Conservation (phyloP, 1,140 invertebrate genomes). For the Drepana arcuata region DNA sequence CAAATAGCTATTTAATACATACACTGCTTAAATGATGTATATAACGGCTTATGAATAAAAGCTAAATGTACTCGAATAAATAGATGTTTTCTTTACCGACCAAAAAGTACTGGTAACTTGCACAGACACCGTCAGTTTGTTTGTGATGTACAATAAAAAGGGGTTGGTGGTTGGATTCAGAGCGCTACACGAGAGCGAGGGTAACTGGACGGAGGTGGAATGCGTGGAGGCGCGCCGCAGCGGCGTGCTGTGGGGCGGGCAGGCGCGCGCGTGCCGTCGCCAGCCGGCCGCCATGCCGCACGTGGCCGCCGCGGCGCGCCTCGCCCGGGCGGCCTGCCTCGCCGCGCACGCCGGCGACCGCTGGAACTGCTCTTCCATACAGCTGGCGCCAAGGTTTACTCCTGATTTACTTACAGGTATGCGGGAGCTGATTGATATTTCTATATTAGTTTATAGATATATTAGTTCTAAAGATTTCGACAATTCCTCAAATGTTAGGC, state of each 20-base stretch:
- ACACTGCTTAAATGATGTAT: no score
- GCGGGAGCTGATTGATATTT: background rate
- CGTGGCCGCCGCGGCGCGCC: constrained; percentile 79
- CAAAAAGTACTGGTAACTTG: no score
- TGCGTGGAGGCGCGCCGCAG: constrained; percentile 71
- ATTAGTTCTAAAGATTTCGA: no score
- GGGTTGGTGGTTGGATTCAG: constrained; percentile 18
- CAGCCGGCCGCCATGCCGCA: constrained; percentile 81
- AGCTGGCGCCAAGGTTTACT: constrained; percentile 78
- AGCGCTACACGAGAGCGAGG: constrained; percentile 48
- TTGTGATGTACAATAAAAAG: no score
- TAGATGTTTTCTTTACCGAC: no score
- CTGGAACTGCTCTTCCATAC: constrained; percentile 90
- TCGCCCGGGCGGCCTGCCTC: constrained; percentile 81
- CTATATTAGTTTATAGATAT: no score
- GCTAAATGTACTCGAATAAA: no score
- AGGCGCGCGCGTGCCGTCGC: constrained; percentile 77
- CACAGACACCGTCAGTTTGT: no score
- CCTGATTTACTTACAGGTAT: constrained; percentile 85
- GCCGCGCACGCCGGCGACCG: constrained; percentile 79
- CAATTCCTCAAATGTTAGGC: no score
- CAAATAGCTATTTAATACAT: no score
- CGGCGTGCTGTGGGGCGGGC: constrained; percentile 74
- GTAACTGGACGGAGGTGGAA: constrained; percentile 59
- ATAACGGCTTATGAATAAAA: no score